These are phyloP conservation scores for Crenichthys baileyi DNA, from an alignment of 2,797 vertebrate species.

Conservation along the genomic window DNA sequence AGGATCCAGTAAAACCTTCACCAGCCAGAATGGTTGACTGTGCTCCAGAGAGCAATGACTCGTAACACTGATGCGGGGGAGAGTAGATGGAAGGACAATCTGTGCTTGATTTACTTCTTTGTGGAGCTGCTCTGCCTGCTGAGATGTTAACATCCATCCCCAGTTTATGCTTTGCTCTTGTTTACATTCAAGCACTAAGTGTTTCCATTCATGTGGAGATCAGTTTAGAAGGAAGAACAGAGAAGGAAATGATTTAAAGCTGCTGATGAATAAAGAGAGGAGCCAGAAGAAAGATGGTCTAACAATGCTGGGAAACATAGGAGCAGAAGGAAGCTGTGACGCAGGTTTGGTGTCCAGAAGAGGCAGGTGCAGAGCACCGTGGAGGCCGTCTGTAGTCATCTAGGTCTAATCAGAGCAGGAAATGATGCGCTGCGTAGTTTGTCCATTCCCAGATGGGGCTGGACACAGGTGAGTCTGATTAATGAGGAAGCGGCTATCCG, in stretches of 20 bases:
- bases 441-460: slow-evolving; percentile 61
- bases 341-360: slow-evolving; percentile 28
- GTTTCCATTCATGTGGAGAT: slow-evolving; percentile 10
- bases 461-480: slow-evolving; percentile 72
- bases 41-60: slow-evolving; percentile 66
- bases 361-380: slow-evolving; percentile 60
- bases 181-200: slow-evolving; percentile 1
- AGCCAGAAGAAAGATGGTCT: background rate
- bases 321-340: slow-evolving; percentile 6
- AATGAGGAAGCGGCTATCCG: slow-evolving; percentile 56
- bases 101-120: slow-evolving; percentile 63
- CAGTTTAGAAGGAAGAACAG: background rate
- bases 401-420: slow-evolving; percentile 67
- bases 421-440: slow-evolving; percentile 63
- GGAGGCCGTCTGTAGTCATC: slow-evolving; percentile 48
- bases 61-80: slow-evolving; percentile 56
- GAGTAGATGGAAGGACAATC: slow-evolving; percentile 67
- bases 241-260: background rate
- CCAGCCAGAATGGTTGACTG: slow-evolving; percentile 59
- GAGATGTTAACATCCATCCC: slow-evolving; percentile 24
- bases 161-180: slow-evolving; percentile 6
- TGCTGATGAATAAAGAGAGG: background rate
- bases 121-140: slow-evolving; percentile 19
- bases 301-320: slow-evolving; percentile 10
- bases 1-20: slow-evolving; percentile 63